Evolutionary conservation across 2,888 invertebrate genomes (phyloP).

Genomic region (Andrena hattorfiana): DNA sequence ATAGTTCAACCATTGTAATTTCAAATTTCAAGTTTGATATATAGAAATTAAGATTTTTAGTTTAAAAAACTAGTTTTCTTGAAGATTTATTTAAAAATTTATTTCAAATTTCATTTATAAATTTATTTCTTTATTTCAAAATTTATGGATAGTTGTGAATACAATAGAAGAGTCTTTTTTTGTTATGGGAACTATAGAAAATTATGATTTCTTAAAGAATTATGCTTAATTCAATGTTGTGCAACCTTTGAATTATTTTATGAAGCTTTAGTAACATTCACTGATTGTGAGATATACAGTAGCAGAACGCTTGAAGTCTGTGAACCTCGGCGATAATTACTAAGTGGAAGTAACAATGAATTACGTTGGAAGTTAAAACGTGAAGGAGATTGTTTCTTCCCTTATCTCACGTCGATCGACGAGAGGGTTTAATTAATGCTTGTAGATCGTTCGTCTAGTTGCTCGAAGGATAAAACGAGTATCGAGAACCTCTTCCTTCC

Average conservation of each 20-base stretch:
- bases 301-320: background rate
- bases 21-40: too few relatives aligned
- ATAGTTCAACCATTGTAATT: too few relatives aligned
- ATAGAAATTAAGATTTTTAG: too few relatives aligned
- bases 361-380: background rate
- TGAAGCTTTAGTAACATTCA: background rate
- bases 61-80: too few relatives aligned
- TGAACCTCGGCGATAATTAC: slow-evolving; percentile 5
- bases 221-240: background rate
- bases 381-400: background rate
- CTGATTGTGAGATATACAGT: too few relatives aligned
- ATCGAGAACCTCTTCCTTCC: background rate
- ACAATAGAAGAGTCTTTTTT: background rate
- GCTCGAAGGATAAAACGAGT: slow-evolving; percentile 2
- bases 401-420: slow-evolving; percentile 42
- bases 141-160: background rate
- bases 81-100: too few relatives aligned
- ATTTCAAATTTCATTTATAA: too few relatives aligned
- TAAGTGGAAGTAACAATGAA: slow-evolving; percentile 19
- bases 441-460: background rate
- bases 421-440: slow-evolving; percentile 24
- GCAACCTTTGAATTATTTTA: background rate
- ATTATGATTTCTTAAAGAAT: background rate
- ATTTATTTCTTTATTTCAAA: background rate
- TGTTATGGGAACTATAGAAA: background rate